Base-by-base conservation (phyloP, 1,140 invertebrate genomes). In the Drosophila nannoptera region DNA sequence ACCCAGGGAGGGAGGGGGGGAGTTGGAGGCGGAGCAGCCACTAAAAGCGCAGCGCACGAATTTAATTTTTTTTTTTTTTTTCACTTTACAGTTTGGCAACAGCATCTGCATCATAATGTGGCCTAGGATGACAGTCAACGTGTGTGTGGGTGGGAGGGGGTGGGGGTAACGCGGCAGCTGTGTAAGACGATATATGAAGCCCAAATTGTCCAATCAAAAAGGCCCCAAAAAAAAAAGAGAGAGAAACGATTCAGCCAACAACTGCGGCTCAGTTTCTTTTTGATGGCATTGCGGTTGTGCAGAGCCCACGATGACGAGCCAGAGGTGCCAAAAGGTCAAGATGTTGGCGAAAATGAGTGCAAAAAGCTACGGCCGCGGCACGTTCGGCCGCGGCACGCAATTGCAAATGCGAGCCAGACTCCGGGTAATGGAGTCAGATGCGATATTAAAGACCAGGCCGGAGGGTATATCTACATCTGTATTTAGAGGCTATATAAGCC, bases 281-380 rank as follows among this genome's bases (percentile, higher is more conserved):
- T 63, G 59, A 83, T 84, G 75, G 73, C 55, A 69, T 74, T 86
- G 80, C 63, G 78, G 80, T 71, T 59, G 35, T 38, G 16, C 35
- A 54, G 7, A 33, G 4, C 9, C 40, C 31, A 22, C 22, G 22
- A 9, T 22, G 61, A 45, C 46, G 42, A n/a, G 36, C 22, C n/a
- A 11, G 42, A 71, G 77, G 71, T 62, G 63, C 38, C 61, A 67
- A 55, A 62, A 72, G 54, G 67, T 81, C 46, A 75, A 77, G 40
- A 42, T 74, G 59, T 56, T 69, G 56, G 43, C 66, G 52, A 73
- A 73, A 70, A 61, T 60, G 36, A 56, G 65, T 56, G 40, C 70
- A 22, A 65, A 48, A 38, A 50, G 22, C 2, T 16, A 40, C 7
- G 11, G 14, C 4, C 5, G 29, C 9, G 22, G 14, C 33, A 42